Percentiles rank a stretch among this genome's conserved stretches.
Evolutionary conservation across 2,888 invertebrate genomes (phyloP).

Genomic region (Andrena minutula): DNA sequence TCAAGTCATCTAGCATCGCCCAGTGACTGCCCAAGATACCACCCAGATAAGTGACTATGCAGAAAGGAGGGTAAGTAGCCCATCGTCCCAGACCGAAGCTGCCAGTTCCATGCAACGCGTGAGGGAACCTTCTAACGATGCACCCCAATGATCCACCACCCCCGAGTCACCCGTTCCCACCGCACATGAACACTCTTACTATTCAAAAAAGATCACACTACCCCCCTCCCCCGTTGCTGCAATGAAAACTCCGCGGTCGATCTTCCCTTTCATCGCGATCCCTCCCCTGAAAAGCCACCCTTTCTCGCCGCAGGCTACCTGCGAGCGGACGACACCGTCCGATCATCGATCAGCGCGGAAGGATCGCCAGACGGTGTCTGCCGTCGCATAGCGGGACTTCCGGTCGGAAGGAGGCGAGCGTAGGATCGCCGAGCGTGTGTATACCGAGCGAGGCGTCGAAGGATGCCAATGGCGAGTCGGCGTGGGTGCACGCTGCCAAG

Average conservation of each 20-base stretch:
- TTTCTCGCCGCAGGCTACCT: neutral
- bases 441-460: constrained; percentile 14
- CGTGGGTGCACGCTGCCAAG: constrained; percentile 14
- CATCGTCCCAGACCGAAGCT: neutral
- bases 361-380: constrained; percentile 16
- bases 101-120: too few relatives aligned
- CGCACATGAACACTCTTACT: too few relatives aligned
- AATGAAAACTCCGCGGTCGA: too few relatives aligned
- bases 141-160: too few relatives aligned
- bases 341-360: constrained; percentile 4
- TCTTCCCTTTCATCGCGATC: neutral
- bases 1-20: neutral
- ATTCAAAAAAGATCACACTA: too few relatives aligned
- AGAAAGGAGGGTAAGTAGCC: neutral
- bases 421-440: constrained; percentile 3
- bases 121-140: too few relatives aligned
- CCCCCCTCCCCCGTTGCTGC: too few relatives aligned
- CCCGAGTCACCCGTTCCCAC: too few relatives aligned
- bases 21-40: neutral
- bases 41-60: neutral
- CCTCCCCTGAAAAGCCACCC: neutral
- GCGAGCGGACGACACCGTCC: neutral
- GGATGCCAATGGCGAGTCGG: constrained; percentile 3
- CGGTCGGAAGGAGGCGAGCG: constrained; percentile 18
- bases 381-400: constrained; percentile 34